Evolutionary conservation across 2,888 invertebrate genomes (phyloP), one percentile per base, ranked within the genome.

Genomic region (Sphaerolaimus hirsutus): DNA sequence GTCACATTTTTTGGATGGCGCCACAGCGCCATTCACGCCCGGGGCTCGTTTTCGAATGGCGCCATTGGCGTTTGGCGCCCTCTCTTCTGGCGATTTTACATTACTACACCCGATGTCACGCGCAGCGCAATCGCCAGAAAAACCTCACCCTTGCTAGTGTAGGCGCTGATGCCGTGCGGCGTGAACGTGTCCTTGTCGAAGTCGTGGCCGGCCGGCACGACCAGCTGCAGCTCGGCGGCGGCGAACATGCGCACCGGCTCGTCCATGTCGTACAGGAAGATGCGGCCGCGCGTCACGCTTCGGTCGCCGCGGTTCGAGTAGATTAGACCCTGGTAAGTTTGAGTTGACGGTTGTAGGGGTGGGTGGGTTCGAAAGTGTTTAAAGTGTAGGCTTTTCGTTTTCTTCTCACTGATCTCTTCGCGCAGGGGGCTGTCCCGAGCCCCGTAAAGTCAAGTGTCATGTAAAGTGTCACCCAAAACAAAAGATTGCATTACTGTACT

Each of bases 101-200:
- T n/a, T n/a, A n/a, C n/a, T n/a, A n/a, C n/a, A n/a, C n/a, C n/a
- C n/a, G n/a, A n/a, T n/a, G n/a, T n/a, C n/a, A n/a, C n/a, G n/a
- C n/a, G n/a, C n/a, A n/a, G n/a, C n/a, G n/a, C n/a, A n/a, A n/a
- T n/a, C n/a, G n/a, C n/a, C n/a, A n/a, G 40, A 40, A 40, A 23
- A 37, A 37, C n/a, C 27, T 12, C 29, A 45, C 48, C 45, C 25
- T 45, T 44, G 40, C 47, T 49, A 17, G 22, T 23, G 25, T 37
- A 46, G 38, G 35, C 25, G 21, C 25, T 29, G 5, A 49, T 43
- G 25, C 47, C 49, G 24, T 42, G 38, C 22, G 49, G 49, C n/a
- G 22, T 32, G 45, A 49, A 49, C 4, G 36, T 47, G 2, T 36
- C 5, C 21, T 14, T 1, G 14, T 41, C 37, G 29, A 43, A 42